Base-by-base conservation (phyloP, 2,113 vertebrate genomes). In the Cyphomyrus discorhynchus region DNA sequence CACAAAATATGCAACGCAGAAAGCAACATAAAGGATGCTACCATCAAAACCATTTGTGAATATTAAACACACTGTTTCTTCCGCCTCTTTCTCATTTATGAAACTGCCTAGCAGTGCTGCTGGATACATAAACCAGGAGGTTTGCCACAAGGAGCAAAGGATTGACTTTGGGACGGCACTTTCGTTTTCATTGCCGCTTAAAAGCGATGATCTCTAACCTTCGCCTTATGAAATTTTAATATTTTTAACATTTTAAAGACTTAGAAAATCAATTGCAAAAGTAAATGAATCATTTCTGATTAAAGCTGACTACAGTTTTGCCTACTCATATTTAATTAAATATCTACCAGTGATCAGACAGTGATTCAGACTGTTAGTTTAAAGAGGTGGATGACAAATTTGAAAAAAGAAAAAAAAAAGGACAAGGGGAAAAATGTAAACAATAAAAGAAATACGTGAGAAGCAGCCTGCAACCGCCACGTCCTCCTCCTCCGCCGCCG, bases 351-450 rank as follows among this genome's bases (percentile, higher is more conserved):
- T 90, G 93, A 94, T 92, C 90, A 89, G 50, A 89, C 90, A 88
- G 50, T 93, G 92, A 94, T 94, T 92, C 90, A 92, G 92, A 91
- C 92, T 90, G 90, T 92, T 90, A 89, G 89, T 90, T 92, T 62
- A 62, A 90, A 31, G 90, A 90, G 91, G 89, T 50, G 11, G 53
- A 50, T 87, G 49, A 91, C 87, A 85, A 92, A 92, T 49, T 50
- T 49, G 82, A 85, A 89, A 74, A 58, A 88, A 31, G 87, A 58
- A 83, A 62, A 42, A 80, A 80, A 27, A 86, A 35, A 47, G 86
- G 84, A 88, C 74, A 70, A 92, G 91, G 92, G n/a, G 90, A 90
- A 88, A 93, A 89, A 92, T 94, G 94, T 95, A 95, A 96, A 96
- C 95, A 92, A 70, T 56, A 91, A 89, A 91, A 89, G 52, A 86